phyloP scores from a whole-genome alignment of 2,797 vertebrate genomes.

The Semotilus atromaculatus region DNA sequence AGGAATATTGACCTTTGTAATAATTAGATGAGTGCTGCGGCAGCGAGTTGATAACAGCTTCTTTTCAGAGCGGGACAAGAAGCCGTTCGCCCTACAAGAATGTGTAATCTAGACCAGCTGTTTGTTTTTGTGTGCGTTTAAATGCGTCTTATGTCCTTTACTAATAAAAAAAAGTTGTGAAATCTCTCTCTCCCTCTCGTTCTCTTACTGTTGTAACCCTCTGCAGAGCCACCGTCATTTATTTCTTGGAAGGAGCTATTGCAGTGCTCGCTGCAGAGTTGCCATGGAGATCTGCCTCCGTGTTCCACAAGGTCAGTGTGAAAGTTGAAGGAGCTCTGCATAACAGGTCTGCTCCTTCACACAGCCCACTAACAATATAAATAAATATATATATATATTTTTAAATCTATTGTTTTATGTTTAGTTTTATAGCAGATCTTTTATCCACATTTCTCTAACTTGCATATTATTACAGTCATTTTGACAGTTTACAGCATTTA shows the following conservation, averaged over 20 bases:
- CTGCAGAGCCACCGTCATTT: conserved; percentile 60
- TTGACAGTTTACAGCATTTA: neutral
- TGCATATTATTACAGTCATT: neutral
- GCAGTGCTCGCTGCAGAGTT: conserved; percentile 72
- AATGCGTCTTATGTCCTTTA: conserved; percentile 28
- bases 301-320: conserved; percentile 67
- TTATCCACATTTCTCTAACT: neutral
- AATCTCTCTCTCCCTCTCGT: conserved; percentile 19
- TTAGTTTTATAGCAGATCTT: neutral
- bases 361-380: conserved; percentile 11
- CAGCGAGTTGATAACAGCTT: conserved; percentile 57
- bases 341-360: conserved; percentile 48
- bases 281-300: conserved; percentile 76
- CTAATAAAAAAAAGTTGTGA: conserved; percentile 23
- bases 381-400: neutral
- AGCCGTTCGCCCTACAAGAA: conserved; percentile 20
- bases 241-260: conserved; percentile 64
- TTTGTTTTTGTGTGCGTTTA: conserved; percentile 41
- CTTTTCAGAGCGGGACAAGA: conserved; percentile 37
- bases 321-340: conserved; percentile 68
- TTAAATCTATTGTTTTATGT: neutral
- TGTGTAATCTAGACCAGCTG: conserved; percentile 21
- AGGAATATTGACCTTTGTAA: conserved; percentile 64
- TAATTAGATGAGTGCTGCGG: conserved; percentile 62
- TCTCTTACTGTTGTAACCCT: conserved; percentile 29